A percentile compares a stretch with the other conserved stretches of the same genome.
phyloP scores from a whole-genome alignment of 92 coral and sea anemone genomes.

The Hydrozoanthus gracilis region DNA sequence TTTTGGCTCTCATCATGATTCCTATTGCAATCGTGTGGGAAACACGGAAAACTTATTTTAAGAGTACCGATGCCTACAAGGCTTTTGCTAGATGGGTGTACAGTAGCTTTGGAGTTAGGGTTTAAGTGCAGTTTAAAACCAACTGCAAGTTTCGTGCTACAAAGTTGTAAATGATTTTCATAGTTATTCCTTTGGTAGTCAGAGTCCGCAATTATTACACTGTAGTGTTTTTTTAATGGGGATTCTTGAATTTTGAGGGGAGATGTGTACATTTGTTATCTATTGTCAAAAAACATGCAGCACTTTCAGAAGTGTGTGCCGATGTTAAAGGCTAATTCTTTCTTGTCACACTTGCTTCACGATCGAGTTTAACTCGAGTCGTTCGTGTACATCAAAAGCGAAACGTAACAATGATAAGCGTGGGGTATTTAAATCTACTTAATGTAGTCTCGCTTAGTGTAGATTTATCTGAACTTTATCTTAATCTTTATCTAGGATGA shows the following conservation, averaged over 20 bases:
- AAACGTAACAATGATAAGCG: not conserved
- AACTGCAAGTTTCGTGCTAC: slow-evolving; percentile 25
- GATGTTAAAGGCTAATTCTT: not conserved
- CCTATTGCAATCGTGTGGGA: slow-evolving; percentile 95
- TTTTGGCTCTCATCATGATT: slow-evolving; percentile 89
- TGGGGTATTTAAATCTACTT: not conserved
- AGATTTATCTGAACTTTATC: not conserved
- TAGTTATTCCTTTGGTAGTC: slow-evolving; percentile 4
- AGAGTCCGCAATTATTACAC: slow-evolving; percentile 7
- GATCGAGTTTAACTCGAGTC: not conserved
- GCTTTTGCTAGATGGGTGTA: slow-evolving; percentile 82
- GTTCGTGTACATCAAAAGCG: not conserved
- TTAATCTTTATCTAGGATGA: too few species aligned
- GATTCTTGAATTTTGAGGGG: not conserved
- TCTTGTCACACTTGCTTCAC: not conserved
- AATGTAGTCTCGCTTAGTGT: not conserved
- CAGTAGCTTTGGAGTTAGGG: slow-evolving; percentile 67
- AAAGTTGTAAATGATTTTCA: slow-evolving; percentile 25
- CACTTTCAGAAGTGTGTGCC: not conserved
- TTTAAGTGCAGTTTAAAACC: slow-evolving; percentile 34
- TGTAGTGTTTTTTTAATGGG: not conserved
- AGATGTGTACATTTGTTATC: not conserved
- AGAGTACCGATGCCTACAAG: slow-evolving; percentile 80
- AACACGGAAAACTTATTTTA: slow-evolving; percentile 83
- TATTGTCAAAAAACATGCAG: not conserved